Percentiles rank a stretch among this genome's conserved stretches.
phyloP scores from a whole-genome alignment of 2,888 invertebrate genomes.

The Podotricha telesiphe region DNA sequence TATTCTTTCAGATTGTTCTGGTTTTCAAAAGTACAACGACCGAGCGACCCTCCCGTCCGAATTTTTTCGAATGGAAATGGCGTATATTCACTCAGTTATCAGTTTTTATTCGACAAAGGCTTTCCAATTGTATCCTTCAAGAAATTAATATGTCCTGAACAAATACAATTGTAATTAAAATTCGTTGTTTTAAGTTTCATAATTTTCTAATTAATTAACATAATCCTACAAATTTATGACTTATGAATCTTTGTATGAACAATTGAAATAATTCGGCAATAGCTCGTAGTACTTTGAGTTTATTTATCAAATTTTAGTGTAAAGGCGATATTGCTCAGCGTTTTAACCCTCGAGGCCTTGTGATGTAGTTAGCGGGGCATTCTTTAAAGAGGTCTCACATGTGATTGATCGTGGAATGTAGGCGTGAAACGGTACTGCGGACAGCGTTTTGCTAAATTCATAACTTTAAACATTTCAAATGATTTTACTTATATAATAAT shows the following conservation, averaged over 20 bases:
- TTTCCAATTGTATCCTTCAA: slow-evolving; percentile 31
- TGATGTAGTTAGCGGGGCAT: slow-evolving; percentile 38
- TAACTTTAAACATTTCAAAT: not conserved
- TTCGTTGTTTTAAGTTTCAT: not conserved
- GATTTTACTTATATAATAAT: not conserved
- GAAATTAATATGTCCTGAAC: slow-evolving; percentile 11
- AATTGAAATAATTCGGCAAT: slow-evolving; percentile 20
- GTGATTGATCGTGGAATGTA: slow-evolving; percentile 46
- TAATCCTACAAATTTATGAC: not conserved
- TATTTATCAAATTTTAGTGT: slow-evolving; percentile 26
- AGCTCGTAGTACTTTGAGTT: slow-evolving; percentile 7
- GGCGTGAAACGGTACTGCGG: slow-evolving; percentile 42
- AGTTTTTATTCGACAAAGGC: slow-evolving; percentile 40
- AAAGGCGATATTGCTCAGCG: slow-evolving; percentile 26
- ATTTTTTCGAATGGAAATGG: slow-evolving; percentile 46
- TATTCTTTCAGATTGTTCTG: slow-evolving; percentile 42
- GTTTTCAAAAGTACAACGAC: slow-evolving; percentile 47
- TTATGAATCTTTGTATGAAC: not conserved
- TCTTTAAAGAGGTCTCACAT: slow-evolving; percentile 42
- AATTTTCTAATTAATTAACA: not conserved
- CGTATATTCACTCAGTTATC: slow-evolving; percentile 39
- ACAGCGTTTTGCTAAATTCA: slow-evolving; percentile 27
- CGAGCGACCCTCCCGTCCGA: slow-evolving; percentile 48
- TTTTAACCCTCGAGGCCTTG: slow-evolving; percentile 33
- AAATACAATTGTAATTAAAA: not conserved